A percentile compares a stretch with the other conserved stretches of the same genome.
These are phyloP conservation scores for Clusia tigrina DNA, from an alignment of 2,888 invertebrate species.

Conservation along the genomic window DNA sequence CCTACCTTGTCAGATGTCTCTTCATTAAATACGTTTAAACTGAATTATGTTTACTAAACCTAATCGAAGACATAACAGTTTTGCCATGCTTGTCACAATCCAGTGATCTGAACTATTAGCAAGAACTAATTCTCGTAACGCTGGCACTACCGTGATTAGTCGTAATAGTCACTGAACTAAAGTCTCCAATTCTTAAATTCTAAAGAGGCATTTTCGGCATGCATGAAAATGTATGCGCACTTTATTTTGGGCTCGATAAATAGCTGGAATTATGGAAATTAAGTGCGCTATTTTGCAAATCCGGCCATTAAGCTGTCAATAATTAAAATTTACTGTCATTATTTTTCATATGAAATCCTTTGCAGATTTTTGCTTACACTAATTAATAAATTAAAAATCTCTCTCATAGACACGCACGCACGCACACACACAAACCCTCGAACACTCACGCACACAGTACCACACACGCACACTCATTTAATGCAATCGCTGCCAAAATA, in stretches of 20 bases:
- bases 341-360: slow-evolving; percentile 31
- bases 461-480: not conserved
- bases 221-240: slow-evolving; percentile 4
- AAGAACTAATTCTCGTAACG: too few relatives aligned
- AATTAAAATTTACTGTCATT: slow-evolving; percentile 45
- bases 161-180: too few relatives aligned
- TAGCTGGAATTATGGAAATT: slow-evolving; percentile 27
- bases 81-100: too few relatives aligned
- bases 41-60: too few relatives aligned
- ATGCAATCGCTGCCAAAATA: not conserved
- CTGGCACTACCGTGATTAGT: too few relatives aligned
- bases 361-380: slow-evolving; percentile 34
- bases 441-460: not conserved
- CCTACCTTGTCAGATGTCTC: too few relatives aligned
- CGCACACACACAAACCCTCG: not conserved
- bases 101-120: too few relatives aligned
- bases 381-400: slow-evolving; percentile 34
- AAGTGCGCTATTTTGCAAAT: slow-evolving; percentile 35
- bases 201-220: too few relatives aligned
- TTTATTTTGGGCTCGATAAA: slow-evolving; percentile 11
- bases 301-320: slow-evolving; percentile 43
- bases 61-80: too few relatives aligned
- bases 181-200: too few relatives aligned
- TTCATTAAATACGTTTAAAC: too few relatives aligned
- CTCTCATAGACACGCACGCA: not conserved